Conservation (phyloP, 1,140 invertebrate genomes). For the Scylla paramamosain region DNA sequence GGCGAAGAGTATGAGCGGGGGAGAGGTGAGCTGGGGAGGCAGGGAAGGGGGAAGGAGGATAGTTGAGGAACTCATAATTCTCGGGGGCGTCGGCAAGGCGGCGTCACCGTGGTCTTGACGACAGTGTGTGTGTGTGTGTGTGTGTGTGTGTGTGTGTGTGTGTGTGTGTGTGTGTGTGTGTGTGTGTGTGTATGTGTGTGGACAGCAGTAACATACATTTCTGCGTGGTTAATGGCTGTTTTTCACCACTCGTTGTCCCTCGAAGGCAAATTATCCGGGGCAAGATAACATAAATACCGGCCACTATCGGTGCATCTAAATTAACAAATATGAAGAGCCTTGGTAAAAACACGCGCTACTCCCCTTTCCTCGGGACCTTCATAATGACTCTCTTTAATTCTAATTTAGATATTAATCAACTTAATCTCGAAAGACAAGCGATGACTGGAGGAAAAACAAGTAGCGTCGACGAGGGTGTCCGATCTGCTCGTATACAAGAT, state of each 20-base stretch:
- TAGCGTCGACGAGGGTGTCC: background rate
- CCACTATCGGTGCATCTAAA: background rate
- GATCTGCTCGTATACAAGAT: no score
- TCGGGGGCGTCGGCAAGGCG: background rate
- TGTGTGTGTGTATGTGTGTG: background rate
- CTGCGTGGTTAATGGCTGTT: background rate
- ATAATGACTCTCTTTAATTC: conserved; percentile 16
- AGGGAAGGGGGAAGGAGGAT: background rate
- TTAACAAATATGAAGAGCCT: background rate
- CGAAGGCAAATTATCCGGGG: background rate
- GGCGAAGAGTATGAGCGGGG: background rate
- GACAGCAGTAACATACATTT: no score
- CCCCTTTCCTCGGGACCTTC: background rate
- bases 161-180: background rate
- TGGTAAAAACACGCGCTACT: background rate
- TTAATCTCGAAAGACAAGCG: conserved; percentile 22
- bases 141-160: conserved; percentile 3
- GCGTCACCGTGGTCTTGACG: background rate
- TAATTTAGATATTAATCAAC: conserved; percentile 25
- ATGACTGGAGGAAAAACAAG: background rate
- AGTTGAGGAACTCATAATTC: background rate
- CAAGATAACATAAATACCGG: background rate
- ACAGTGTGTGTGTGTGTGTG: background rate
- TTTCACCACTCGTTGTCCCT: background rate
- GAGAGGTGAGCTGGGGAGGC: background rate